Evolutionary conservation across 2,797 vertebrate species (phyloP).

Genomic region (Gambelia wislizenii): DNA sequence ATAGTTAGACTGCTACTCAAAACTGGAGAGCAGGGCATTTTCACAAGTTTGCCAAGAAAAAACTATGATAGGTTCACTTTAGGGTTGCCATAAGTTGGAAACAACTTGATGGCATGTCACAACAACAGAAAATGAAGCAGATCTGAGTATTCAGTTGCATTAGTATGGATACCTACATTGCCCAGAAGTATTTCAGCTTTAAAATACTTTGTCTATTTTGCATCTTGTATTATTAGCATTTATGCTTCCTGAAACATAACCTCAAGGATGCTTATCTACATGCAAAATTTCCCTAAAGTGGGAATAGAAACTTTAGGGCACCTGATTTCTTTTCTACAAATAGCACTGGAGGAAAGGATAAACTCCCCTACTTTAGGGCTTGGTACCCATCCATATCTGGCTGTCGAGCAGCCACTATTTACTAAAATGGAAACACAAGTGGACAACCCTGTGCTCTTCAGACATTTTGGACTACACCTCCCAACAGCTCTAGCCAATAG

Average conservation of each 20-base stretch:
- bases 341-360: background rate
- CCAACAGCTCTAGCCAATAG: background rate
- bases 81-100: too few relatives aligned
- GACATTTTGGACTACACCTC: background rate
- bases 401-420: background rate
- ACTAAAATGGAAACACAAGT: background rate
- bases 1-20: too few relatives aligned
- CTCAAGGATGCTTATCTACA: background rate
- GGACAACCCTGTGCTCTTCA: background rate
- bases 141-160: background rate
- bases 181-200: background rate
- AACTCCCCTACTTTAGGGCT: background rate
- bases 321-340: background rate
- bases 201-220: background rate
- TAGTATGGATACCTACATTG: background rate
- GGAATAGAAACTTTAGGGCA: background rate
- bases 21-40: background rate
- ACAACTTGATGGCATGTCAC: too few relatives aligned
- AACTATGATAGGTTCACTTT: too few relatives aligned
- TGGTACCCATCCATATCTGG: background rate
- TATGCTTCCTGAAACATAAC: background rate
- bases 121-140: background rate
- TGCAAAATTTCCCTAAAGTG: background rate
- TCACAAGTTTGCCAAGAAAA: too few relatives aligned
- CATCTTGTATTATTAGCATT: background rate